A percentile compares a stretch with the other conserved stretches of the same genome.
phyloP scores from a whole-genome alignment of 1,140 invertebrate genomes.

The Papilio helenus region DNA sequence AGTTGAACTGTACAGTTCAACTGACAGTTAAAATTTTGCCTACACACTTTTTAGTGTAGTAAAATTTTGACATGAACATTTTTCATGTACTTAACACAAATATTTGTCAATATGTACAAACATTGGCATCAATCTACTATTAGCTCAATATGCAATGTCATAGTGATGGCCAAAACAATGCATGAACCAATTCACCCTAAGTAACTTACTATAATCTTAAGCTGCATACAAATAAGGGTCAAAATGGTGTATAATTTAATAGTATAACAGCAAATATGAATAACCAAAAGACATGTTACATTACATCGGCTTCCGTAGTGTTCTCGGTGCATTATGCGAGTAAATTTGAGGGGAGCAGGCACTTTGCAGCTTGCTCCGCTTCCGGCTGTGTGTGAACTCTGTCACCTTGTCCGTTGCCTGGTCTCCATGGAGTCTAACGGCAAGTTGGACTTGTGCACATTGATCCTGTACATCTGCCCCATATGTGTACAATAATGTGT shows the following conservation, averaged over 20 bases:
- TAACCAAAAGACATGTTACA: conserved; percentile 27
- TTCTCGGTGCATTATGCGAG: conserved; percentile 48
- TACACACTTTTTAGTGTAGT: too few relatives aligned
- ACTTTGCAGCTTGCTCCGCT: conserved; percentile 69
- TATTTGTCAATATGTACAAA: conserved; percentile 37
- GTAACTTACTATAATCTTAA: conserved; percentile 18
- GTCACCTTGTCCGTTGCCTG: conserved; percentile 58
- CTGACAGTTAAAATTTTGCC: too few relatives aligned
- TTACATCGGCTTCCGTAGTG: conserved; percentile 45
- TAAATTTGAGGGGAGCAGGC: conserved; percentile 50
- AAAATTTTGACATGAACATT: too few relatives aligned
- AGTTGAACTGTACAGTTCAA: too few relatives aligned
- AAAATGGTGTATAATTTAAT: conserved; percentile 21
- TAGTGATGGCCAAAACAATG: conserved; percentile 46
- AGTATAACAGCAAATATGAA: conserved; percentile 11
- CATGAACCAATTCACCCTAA: conserved; percentile 4
- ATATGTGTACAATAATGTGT: conserved; percentile 4
- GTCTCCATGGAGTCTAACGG: conserved; percentile 63
- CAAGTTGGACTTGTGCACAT: conserved; percentile 39
- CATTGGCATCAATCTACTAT: conserved; percentile 57
- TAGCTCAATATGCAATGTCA: conserved; percentile 59
- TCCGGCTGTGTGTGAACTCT: conserved; percentile 70
- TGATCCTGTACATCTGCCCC: conserved; percentile 1
- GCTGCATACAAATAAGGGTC: background rate
- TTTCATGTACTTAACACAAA: background rate